Percentiles rank a stretch among this genome's conserved stretches.
These are phyloP conservation scores for Rhamphomyia laevipes DNA, from an alignment of 2,888 invertebrate species.

Conservation along the genomic window DNA sequence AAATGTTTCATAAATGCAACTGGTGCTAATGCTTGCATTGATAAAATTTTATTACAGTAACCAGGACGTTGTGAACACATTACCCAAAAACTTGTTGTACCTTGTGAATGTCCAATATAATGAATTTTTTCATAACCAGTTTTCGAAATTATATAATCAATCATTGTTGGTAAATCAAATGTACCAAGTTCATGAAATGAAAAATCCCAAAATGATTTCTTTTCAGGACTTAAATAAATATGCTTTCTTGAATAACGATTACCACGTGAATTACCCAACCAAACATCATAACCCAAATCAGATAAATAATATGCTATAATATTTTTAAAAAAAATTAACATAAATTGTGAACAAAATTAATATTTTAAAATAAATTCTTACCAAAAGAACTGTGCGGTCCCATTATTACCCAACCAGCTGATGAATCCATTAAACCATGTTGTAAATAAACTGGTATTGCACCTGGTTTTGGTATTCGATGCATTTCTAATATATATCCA, in stretches of 20 bases:
- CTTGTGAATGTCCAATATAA: conserved; percentile 46
- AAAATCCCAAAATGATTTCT: conserved; percentile 13
- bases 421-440: conserved; percentile 62
- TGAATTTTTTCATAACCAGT: conserved; percentile 36
- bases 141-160: conserved; percentile 35
- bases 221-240: conserved; percentile 5
- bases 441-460: conserved; percentile 49
- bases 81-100: conserved; percentile 32
- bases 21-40: conserved; percentile 39
- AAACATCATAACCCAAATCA: conserved; percentile 20
- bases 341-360: too few species aligned
- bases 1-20: conserved; percentile 35
- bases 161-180: conserved; percentile 43
- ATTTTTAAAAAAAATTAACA: neutral
- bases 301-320: conserved; percentile 14
- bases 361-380: conserved; percentile 17
- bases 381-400: conserved; percentile 48
- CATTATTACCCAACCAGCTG: conserved; percentile 62
- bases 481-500: conserved; percentile 64
- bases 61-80: conserved; percentile 30
- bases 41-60: conserved; percentile 35
- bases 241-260: conserved; percentile 17
- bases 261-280: conserved; percentile 18
- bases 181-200: conserved; percentile 43
- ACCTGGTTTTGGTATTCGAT: conserved; percentile 50